phyloP scores from a whole-genome alignment of 2,797 vertebrate genomes.

The Thalassophryne amazonica region DNA sequence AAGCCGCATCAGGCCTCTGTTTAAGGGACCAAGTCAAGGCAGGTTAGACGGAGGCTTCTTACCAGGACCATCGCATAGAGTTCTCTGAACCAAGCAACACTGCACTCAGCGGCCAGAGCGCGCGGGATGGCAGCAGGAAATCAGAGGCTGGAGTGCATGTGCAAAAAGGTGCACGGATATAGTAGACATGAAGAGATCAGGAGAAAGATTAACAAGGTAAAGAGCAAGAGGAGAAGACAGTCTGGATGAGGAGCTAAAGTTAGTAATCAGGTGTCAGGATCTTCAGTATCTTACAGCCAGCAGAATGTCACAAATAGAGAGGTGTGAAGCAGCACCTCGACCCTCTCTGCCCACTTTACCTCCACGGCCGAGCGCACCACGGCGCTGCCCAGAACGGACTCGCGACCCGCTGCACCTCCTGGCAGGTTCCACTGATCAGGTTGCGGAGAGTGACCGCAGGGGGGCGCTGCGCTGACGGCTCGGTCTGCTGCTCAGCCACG shows the following conservation, averaged over 20 bases:
- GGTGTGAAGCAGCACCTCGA: no score
- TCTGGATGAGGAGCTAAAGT: slow-evolving; percentile 30
- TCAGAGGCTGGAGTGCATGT: background rate
- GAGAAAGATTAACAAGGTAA: slow-evolving; percentile 57
- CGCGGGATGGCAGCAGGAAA: slow-evolving; percentile 37
- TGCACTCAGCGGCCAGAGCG: slow-evolving; percentile 64
- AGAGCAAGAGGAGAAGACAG: slow-evolving; percentile 24
- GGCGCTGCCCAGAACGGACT: slow-evolving; percentile 69
- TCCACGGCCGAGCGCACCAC: slow-evolving; percentile 62
- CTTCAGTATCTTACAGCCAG: no score
- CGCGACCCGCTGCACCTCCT: slow-evolving; percentile 58
- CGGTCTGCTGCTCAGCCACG: slow-evolving; percentile 32
- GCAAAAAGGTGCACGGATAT: slow-evolving; percentile 18
- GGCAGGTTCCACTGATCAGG: slow-evolving; percentile 53
- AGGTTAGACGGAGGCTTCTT: slow-evolving; percentile 55
- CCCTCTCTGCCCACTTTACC: slow-evolving; percentile 62
- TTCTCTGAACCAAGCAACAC: slow-evolving; percentile 76
- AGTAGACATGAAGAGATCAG: slow-evolving; percentile 47
- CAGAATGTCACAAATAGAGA: no score
- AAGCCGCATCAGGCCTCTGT: slow-evolving; percentile 10
- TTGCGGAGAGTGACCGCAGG: slow-evolving; percentile 46
- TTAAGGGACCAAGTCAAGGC: slow-evolving; percentile 12
- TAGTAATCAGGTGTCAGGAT: slow-evolving; percentile 47
- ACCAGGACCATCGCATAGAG: slow-evolving; percentile 73
- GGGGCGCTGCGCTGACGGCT: background rate